phyloP scores from a whole-genome alignment of 2,888 invertebrate genomes.

The Aelia acuminata region DNA sequence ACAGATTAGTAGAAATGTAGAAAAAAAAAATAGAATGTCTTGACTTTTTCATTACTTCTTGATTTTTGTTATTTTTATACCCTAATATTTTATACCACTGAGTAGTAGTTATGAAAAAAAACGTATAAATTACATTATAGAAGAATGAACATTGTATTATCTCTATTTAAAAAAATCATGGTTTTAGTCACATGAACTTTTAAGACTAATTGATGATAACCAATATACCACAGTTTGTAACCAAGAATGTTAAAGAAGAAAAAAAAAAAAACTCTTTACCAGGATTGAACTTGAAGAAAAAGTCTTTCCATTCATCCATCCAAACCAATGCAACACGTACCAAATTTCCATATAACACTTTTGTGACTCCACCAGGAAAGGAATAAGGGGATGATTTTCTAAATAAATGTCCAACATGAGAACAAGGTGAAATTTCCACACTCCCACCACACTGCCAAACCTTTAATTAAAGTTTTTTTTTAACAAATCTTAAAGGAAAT shows the following conservation, averaged over 20 bases:
- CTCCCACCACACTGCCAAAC: conserved; percentile 95
- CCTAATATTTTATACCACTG: no score
- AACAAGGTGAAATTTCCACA: conserved; percentile 92
- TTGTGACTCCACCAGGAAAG: conserved; percentile 91
- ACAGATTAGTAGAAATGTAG: no score
- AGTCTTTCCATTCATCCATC: conserved; percentile 98
- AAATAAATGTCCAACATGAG: conserved; percentile 94
- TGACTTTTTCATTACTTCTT: no score
- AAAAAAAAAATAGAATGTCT: no score
- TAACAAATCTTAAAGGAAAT: neutral
- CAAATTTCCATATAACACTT: conserved; percentile 90
- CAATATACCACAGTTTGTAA: neutral
- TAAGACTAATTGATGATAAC: neutral
- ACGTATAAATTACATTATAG: no score
- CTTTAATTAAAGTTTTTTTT: conserved; percentile 67
- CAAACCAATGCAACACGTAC: conserved; percentile 95
- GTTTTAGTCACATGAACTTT: neutral
- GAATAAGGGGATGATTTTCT: conserved; percentile 94
- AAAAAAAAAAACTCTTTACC: conserved; percentile 68
- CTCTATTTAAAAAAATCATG: neutral
- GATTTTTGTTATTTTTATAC: no score
- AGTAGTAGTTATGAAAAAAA: no score
- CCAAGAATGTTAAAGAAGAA: no score
- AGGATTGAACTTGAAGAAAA: conserved; percentile 89
- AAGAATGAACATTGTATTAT: neutral